Conservation (phyloP, 2,113 vertebrate genomes). For the Charadrius vociferus region DNA sequence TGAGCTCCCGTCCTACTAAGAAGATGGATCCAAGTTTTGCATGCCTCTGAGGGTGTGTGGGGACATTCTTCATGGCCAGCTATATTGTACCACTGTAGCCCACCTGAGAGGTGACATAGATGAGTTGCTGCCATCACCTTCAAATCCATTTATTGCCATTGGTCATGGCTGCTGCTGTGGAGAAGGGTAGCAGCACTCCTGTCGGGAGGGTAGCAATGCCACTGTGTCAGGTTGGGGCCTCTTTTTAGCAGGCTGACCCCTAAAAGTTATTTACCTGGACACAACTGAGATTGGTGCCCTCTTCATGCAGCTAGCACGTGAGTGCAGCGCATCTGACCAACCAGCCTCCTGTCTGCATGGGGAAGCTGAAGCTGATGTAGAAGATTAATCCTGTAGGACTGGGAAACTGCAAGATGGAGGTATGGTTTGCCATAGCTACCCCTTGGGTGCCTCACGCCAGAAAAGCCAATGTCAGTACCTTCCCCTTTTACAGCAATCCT, state of each 20-base stretch:
- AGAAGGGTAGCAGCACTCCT: background rate
- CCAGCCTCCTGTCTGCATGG: background rate
- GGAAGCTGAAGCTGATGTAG: background rate
- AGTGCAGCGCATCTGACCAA: background rate
- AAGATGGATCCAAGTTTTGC: background rate
- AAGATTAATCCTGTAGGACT: background rate
- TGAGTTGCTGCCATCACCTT: background rate
- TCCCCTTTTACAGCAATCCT: background rate
- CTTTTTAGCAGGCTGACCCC: background rate
- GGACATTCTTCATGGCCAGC: background rate
- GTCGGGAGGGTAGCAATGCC: background rate
- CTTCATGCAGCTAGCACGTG: background rate
- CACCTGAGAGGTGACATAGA: background rate
- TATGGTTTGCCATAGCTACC: background rate
- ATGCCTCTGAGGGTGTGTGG: background rate
- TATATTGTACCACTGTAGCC: background rate
- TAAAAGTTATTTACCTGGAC: background rate
- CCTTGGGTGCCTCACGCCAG: background rate
- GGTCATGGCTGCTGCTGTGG: background rate
- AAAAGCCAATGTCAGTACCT: background rate
- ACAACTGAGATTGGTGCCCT: background rate
- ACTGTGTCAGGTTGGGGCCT: background rate
- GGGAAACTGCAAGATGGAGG: background rate
- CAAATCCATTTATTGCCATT: background rate
- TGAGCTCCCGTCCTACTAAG: background rate